Conservation (phyloP, 2,113 vertebrate species). For the Bubo scandiacus region DNA sequence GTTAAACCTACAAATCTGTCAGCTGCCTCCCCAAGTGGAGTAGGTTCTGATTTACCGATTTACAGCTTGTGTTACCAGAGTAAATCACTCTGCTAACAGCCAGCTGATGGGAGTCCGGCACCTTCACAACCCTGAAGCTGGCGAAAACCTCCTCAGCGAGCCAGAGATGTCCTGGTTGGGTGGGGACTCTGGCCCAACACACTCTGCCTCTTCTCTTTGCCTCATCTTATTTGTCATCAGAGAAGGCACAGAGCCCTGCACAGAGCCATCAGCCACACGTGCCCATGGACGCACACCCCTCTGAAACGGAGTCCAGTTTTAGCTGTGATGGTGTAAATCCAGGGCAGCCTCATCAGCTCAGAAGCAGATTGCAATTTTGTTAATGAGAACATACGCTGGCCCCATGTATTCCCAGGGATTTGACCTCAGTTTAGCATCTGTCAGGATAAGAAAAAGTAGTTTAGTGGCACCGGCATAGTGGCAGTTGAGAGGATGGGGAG, state of each 20-base stretch:
- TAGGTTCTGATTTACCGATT: background rate
- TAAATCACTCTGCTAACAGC: background rate
- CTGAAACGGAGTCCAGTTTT: fast-evolving
- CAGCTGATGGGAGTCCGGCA: background rate
- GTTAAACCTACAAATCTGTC: background rate
- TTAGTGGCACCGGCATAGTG: background rate
- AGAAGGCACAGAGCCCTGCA: background rate
- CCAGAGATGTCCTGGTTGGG: too few species aligned
- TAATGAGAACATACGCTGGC: background rate
- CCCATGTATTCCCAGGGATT: background rate
- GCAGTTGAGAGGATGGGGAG: background rate
- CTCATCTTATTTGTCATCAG: too few species aligned
- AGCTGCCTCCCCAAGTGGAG: background rate
- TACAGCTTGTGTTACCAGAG: background rate
- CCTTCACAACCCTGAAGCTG: background rate
- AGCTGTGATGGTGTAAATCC: background rate
- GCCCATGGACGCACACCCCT: fast-evolving
- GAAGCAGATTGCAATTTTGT: conserved; percentile 24
- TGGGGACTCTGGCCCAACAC: too few species aligned
- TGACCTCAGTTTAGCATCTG: conserved; percentile 47
- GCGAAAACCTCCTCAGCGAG: fast-evolving
- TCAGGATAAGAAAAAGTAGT: background rate
- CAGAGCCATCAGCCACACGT: background rate
- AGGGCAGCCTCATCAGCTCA: background rate
- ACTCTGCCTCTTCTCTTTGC: background rate